A percentile compares a stretch with the other conserved stretches of the same genome.
These are phyloP conservation scores for Diplodus puntazzo DNA, from an alignment of 2,797 vertebrate species.

Conservation along the genomic window DNA sequence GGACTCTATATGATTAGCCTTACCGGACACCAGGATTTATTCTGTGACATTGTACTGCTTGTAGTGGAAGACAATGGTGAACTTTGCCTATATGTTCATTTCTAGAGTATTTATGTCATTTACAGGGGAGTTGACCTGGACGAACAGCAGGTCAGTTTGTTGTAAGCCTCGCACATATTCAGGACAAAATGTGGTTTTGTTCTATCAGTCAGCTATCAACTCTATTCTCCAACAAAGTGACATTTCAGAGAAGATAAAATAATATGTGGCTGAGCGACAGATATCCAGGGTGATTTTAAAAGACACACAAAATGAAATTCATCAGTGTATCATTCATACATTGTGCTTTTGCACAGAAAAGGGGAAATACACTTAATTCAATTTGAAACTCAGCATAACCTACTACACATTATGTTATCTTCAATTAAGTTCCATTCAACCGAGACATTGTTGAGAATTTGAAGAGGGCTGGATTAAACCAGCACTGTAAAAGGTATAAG, in stretches of 20 bases:
- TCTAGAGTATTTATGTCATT: conserved; percentile 58
- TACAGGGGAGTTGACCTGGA: conserved; percentile 7
- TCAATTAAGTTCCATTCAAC: not conserved
- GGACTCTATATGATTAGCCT: conserved; percentile 63
- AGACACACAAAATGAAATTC: conserved; percentile 31
- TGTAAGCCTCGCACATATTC: conserved; percentile 25
- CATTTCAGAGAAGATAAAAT: conserved; percentile 32
- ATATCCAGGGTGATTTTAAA: conserved; percentile 55
- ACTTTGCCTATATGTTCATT: conserved; percentile 64
- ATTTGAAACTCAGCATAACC: not conserved
- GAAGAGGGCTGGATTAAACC: not conserved
- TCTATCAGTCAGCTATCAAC: conserved; percentile 27
- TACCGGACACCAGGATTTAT: conserved; percentile 65
- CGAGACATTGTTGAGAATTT: not conserved
- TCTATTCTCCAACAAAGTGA: conserved; percentile 44
- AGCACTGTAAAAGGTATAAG: not conserved
- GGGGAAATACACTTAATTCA: not conserved
- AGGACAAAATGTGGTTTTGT: conserved; percentile 42
- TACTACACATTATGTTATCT: conserved; percentile 2
- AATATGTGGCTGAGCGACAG: conserved; percentile 21
- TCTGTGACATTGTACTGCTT: conserved; percentile 72
- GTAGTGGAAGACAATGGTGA: conserved; percentile 75
- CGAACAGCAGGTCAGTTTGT: conserved; percentile 38
- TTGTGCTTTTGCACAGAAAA: not conserved
- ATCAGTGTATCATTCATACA: not conserved